Percentiles rank a stretch among this genome's conserved stretches.
phyloP scores from a whole-genome alignment of 2,888 invertebrate species.

The Conchocele bisecta region DNA sequence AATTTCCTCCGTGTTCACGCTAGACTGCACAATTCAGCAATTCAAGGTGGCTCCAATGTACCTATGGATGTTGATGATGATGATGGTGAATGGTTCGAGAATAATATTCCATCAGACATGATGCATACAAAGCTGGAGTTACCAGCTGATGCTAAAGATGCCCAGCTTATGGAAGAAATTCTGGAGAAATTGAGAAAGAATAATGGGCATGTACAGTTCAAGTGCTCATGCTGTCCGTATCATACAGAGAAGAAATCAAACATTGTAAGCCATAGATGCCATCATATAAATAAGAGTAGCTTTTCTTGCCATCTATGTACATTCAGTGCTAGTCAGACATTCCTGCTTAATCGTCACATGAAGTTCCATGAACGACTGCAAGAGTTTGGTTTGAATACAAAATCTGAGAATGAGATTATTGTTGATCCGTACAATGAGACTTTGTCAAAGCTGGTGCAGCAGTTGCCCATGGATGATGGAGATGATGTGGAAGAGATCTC shows the following conservation, averaged over 20 bases:
- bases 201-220: conserved; percentile 65
- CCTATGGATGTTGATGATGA: conserved; percentile 4
- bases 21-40: conserved; percentile 55
- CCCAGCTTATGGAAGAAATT: conserved; percentile 24
- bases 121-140: not conserved
- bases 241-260: conserved; percentile 68
- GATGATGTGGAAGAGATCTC: conserved; percentile 30
- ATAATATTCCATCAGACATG: conserved; percentile 14
- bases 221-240: conserved; percentile 71
- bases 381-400: conserved; percentile 19
- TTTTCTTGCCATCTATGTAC: conserved; percentile 72
- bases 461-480: conserved; percentile 44
- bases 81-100: conserved; percentile 33
- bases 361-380: conserved; percentile 61
- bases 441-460: conserved; percentile 49
- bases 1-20: conserved; percentile 66
- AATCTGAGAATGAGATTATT: conserved; percentile 61
- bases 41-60: not conserved
- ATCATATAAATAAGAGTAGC: conserved; percentile 67
- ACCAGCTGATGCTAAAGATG: conserved; percentile 8
- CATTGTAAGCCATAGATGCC: conserved; percentile 71
- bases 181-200: conserved; percentile 36
- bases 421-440: conserved; percentile 67
- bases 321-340: conserved; percentile 69
- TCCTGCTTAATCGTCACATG: conserved; percentile 70